Base-by-base conservation (phyloP, 2,797 vertebrate species). In the Halcyon badia region DNA sequence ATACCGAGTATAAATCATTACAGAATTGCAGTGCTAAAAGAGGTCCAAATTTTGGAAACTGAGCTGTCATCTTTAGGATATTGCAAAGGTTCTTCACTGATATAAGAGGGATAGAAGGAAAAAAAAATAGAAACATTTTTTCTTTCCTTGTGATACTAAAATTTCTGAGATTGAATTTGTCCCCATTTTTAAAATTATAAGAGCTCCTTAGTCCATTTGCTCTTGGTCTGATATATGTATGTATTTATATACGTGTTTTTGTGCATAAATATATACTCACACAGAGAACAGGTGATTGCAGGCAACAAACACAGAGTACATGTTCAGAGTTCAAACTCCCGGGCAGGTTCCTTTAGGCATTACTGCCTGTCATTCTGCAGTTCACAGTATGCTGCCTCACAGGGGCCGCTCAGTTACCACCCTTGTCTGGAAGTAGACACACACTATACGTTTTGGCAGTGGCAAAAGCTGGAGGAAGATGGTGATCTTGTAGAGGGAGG, bases 381-480 rank as follows among this genome's bases (percentile, higher is more conserved):
- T 30, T 86, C 1, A 2, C n/a, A 64, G 19, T 7, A 13, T 9
- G 2, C 7, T 75, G 42, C 4, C 46, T 71, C 44, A 54, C 24
- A 35, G 12, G 6, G 25, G 46, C 16, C 1, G 1, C 16, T 66
- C 41, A 37, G 14, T 4, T 75, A 62, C 17, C 1, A 0, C 15
- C 39, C 73, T 73, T 26, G 14, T 33, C 24, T 58, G 33, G 21
- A 84, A 51, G 22, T 6, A 70, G 42, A 26, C 8, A 33, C 18
- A 22, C 6, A 16, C 11, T 26, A 10, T 13, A 30, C 3, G 3
- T 69, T 82, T 62, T 70, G 10, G 12, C 37, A 54, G 42, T 14
- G 58, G 12, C n/a, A 89, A 58, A 89, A 87, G 14, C 1, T 37
- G 31, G 30, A 64, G 35, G 24, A 66, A 66, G 20, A 42, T 39